Conservation (phyloP, 1,140 invertebrate species). For the Holotrichia oblita region DNA sequence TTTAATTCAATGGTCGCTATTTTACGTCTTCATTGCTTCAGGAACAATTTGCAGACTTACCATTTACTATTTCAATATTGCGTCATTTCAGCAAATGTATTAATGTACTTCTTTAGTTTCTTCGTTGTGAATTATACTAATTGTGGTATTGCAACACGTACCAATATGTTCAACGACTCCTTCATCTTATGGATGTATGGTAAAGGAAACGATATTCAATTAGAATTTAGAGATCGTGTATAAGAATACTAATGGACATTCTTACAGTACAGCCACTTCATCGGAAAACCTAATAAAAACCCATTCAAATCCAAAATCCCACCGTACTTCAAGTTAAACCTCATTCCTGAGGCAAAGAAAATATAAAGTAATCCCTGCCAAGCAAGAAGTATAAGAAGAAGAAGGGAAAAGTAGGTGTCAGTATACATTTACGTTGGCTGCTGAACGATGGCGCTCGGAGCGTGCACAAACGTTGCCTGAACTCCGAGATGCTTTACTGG, state of each 20-base stretch:
- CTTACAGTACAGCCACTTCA: background rate
- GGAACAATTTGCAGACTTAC: too few relatives aligned
- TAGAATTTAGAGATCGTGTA: too few relatives aligned
- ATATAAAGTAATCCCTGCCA: conserved; percentile 24
- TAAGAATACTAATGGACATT: background rate
- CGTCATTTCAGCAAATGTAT: too few relatives aligned
- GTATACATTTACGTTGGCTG: conserved; percentile 49
- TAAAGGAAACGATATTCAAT: too few relatives aligned
- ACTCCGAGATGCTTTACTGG: conserved; percentile 43
- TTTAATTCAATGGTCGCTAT: too few relatives aligned
- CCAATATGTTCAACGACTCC: too few relatives aligned
- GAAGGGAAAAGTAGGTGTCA: conserved; percentile 44
- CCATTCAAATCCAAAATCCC: conserved; percentile 9
- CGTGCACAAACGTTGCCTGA: background rate
- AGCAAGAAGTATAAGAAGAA: conserved; percentile 20
- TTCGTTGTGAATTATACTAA: too few relatives aligned
- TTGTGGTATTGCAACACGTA: too few relatives aligned
- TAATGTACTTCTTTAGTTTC: too few relatives aligned
- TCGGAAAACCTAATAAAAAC: background rate
- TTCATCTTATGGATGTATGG: too few relatives aligned
- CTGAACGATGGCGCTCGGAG: conserved; percentile 50
- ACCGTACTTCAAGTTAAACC: background rate
- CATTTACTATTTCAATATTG: too few relatives aligned
- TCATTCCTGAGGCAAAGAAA: background rate
- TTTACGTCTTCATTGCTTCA: too few relatives aligned